Conservation (phyloP, 37 sponge, comb jelly and placozoan genomes). For the Axinella damicornis region DNA sequence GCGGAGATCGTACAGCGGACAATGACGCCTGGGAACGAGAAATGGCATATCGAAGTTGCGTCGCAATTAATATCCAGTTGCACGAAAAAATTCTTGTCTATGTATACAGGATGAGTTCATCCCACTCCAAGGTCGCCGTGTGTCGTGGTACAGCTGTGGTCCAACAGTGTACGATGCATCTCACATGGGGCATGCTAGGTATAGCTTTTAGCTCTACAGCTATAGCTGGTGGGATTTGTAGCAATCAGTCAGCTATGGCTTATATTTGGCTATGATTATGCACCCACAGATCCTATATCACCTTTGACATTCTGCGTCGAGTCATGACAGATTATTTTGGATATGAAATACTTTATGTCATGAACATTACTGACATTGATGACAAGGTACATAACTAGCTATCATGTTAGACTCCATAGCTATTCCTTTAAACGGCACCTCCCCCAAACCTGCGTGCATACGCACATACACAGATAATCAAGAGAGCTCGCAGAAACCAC, state of each 20-base stretch:
- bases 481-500: constrained; percentile 61
- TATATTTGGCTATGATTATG: no score
- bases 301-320: constrained; percentile 95
- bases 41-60: no score
- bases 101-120: constrained; percentile 86
- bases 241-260: no score
- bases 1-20: no score
- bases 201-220: not conserved
- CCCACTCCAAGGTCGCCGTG: constrained; percentile 69
- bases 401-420: no score
- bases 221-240: not conserved
- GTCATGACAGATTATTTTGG: constrained; percentile 89
- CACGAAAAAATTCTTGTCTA: no score
- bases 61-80: no score
- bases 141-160: constrained; percentile 98
- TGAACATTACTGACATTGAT: constrained; percentile 98
- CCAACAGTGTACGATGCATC: constrained; percentile 99
- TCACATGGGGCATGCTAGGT: constrained; percentile 99
- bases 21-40: no score
- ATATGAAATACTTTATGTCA: constrained; percentile 91
- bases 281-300: constrained; percentile 87
- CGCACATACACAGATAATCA: constrained; percentile 58
- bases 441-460: no score
- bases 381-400: constrained; percentile 82
- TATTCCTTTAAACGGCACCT: no score